Percentiles rank a stretch among this genome's conserved stretches.
phyloP scores from a whole-genome alignment of 2,888 invertebrate genomes.

The Drosophila neonasuta region DNA sequence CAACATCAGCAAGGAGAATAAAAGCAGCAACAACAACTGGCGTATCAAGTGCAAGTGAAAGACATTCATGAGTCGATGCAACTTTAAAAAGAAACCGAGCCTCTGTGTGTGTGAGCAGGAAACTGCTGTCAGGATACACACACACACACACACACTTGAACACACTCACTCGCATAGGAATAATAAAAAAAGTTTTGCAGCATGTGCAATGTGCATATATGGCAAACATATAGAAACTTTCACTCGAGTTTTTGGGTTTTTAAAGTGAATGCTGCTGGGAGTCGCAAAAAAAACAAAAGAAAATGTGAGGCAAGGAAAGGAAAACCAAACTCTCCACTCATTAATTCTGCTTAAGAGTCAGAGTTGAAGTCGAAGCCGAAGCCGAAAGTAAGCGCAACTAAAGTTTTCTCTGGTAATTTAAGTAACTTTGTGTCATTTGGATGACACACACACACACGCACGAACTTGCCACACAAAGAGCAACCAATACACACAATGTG shows the following conservation, averaged over 20 bases:
- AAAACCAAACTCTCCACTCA: slow-evolving; percentile 51
- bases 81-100: slow-evolving; percentile 13
- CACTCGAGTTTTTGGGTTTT: slow-evolving; percentile 43
- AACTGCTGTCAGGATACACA: slow-evolving; percentile 5
- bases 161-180: background rate
- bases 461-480: slow-evolving; percentile 14
- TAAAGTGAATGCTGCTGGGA: slow-evolving; percentile 42
- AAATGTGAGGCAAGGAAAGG: slow-evolving; percentile 19
- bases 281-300: slow-evolving; percentile 32
- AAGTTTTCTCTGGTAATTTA: slow-evolving; percentile 72
- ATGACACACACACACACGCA: slow-evolving; percentile 26
- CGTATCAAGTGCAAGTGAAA: slow-evolving; percentile 40
- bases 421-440: slow-evolving; percentile 75
- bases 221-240: slow-evolving; percentile 45
- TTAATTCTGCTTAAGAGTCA: slow-evolving; percentile 58
- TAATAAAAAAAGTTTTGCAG: slow-evolving; percentile 32
- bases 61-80: slow-evolving; percentile 34
- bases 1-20: slow-evolving; percentile 6
- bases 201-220: slow-evolving; percentile 29
- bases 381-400: slow-evolving; percentile 53
- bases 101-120: background rate
- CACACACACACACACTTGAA: background rate
- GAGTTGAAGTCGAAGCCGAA: slow-evolving; percentile 19
- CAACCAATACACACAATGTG: slow-evolving; percentile 62
- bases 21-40: slow-evolving; percentile 6